Conservation (phyloP, 2,888 invertebrate genomes). For the Sipha maydis region DNA sequence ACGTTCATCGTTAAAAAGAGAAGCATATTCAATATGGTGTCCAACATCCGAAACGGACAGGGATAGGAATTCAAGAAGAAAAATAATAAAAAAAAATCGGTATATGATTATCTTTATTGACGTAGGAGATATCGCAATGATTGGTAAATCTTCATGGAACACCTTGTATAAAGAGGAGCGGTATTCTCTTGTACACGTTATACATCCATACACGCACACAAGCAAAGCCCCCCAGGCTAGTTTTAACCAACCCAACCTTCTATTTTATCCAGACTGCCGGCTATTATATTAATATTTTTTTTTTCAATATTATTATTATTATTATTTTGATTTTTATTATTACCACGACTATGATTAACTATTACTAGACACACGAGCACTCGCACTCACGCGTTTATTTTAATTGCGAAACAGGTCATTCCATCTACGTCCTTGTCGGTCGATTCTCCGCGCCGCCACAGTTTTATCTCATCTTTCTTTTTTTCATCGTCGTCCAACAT, state of each 20-base stretch:
- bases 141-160: neutral
- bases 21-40: too few relatives aligned
- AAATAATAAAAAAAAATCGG: too few relatives aligned
- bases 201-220: neutral
- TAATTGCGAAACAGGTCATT: conserved; percentile 59
- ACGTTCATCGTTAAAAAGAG: too few relatives aligned
- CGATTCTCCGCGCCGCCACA: conserved; percentile 23
- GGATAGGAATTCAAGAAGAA: too few relatives aligned
- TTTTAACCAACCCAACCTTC: conserved; percentile 18
- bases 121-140: too few relatives aligned
- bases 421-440: conserved; percentile 45
- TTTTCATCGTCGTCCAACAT: neutral
- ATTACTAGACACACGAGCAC: neutral
- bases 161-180: conserved; percentile 44
- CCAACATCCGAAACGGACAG: too few relatives aligned
- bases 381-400: neutral
- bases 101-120: too few relatives aligned
- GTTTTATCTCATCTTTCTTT: conserved; percentile 33
- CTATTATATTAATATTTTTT: too few relatives aligned
- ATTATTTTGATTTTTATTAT: conserved; percentile 8
- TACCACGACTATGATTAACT: neutral
- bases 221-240: conserved; percentile 40
- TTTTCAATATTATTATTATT: neutral
- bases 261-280: conserved; percentile 29
- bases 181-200: conserved; percentile 26